Conservation (phyloP, 2,113 vertebrate species). For the Trogon surrucura region DNA sequence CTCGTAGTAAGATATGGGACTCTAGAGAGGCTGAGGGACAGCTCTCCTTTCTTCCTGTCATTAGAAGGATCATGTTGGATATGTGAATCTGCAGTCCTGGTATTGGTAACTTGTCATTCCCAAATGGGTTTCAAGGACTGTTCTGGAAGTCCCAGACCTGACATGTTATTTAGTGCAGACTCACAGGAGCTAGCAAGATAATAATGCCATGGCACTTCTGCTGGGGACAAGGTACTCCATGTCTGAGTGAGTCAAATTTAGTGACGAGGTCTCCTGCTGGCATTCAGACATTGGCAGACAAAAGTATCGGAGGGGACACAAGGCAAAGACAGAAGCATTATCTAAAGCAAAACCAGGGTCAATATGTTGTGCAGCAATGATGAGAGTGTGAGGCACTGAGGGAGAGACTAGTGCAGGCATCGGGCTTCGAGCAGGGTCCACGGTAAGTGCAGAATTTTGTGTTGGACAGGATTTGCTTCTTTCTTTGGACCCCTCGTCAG, state of each 20-base stretch:
- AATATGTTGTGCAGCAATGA: accelerated
- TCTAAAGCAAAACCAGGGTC: not conserved
- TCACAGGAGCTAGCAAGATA: not conserved
- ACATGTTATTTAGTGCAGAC: not conserved
- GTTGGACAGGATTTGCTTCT: not conserved
- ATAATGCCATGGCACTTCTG: not conserved
- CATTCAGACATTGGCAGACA: not conserved
- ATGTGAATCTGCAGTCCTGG: not conserved
- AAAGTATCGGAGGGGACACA: too few relatives aligned
- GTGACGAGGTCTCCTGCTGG: not conserved
- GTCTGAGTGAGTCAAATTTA: not conserved
- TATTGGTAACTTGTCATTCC: not conserved
- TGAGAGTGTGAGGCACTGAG: not conserved
- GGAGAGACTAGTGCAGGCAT: not conserved
- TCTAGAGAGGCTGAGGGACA: not conserved
- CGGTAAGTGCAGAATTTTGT: not conserved
- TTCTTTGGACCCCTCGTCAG: not conserved
- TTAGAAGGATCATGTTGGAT: not conserved
- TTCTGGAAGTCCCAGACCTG: not conserved
- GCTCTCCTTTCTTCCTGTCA: not conserved
- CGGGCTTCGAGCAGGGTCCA: not conserved
- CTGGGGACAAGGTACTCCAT: not conserved
- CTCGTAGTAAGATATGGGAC: not conserved
- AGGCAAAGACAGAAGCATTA: not conserved
- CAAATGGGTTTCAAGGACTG: not conserved